Percentiles rank a stretch among this genome's conserved stretches.
phyloP scores from a whole-genome alignment of 2,113 vertebrate species.

The Motacilla tschutschensis region DNA sequence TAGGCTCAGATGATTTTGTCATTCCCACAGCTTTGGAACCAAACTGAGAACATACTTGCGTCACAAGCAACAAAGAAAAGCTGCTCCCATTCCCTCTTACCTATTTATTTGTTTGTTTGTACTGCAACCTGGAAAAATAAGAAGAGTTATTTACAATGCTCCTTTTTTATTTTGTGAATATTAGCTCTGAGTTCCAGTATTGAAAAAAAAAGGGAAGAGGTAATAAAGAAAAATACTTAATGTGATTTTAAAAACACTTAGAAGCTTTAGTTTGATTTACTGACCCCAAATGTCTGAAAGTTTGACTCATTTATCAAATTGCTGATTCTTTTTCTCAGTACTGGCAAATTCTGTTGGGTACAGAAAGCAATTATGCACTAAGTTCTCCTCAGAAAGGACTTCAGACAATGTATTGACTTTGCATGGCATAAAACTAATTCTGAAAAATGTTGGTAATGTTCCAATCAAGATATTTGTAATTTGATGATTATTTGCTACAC shows the following conservation, averaged over 20 bases:
- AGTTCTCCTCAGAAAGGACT: not conserved
- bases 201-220: not conserved
- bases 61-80: not conserved
- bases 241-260: not conserved
- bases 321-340: not conserved
- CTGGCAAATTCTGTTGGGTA: not conserved
- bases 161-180: not conserved
- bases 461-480: not conserved
- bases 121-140: not conserved
- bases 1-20: not conserved
- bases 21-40: not conserved
- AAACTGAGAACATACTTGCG: not conserved
- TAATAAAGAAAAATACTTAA: not conserved
- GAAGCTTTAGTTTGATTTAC: not conserved
- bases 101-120: not conserved
- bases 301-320: not conserved
- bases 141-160: not conserved
- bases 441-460: not conserved
- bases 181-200: not conserved
- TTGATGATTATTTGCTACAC: not conserved
- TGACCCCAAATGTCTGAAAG: not conserved
- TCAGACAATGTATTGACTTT: not conserved
- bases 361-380: not conserved
- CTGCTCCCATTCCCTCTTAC: not conserved
- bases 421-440: not conserved